These are phyloP conservation scores for Athene cunicularia DNA, from an alignment of 2,113 vertebrate species.

Conservation along the genomic window DNA sequence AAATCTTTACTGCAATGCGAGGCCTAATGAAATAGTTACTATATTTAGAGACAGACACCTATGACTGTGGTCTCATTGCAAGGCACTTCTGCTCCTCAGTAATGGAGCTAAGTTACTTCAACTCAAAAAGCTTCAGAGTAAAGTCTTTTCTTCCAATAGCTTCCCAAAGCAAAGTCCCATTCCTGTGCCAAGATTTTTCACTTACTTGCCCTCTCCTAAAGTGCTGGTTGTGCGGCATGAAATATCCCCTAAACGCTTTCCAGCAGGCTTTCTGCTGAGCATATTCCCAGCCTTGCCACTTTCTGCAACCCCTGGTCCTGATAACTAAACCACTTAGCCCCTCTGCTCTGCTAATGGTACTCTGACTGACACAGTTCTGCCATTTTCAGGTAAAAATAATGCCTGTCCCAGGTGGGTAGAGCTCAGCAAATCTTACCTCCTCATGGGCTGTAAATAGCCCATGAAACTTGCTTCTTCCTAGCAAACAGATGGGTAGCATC, in stretches of 20 bases:
- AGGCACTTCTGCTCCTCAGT: not conserved
- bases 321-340: not conserved
- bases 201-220: not conserved
- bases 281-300: not conserved
- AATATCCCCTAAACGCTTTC: not conserved
- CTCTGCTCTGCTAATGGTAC: not conserved
- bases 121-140: not conserved
- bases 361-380: not conserved
- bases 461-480: not conserved
- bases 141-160: not conserved
- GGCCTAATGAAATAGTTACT: not conserved
- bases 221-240: not conserved
- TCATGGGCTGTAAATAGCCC: not conserved
- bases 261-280: not conserved
- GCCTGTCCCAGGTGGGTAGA: not conserved
- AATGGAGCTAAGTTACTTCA: not conserved
- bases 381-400: not conserved
- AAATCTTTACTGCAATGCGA: not conserved
- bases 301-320: not conserved
- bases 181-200: not conserved
- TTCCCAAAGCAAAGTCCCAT: not conserved
- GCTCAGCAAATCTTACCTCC: not conserved
- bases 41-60: not conserved
- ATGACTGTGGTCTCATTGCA: not conserved
- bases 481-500: conserved; percentile 3